phyloP scores from a whole-genome alignment of 2,888 invertebrate species.

The Andrena camellia region DNA sequence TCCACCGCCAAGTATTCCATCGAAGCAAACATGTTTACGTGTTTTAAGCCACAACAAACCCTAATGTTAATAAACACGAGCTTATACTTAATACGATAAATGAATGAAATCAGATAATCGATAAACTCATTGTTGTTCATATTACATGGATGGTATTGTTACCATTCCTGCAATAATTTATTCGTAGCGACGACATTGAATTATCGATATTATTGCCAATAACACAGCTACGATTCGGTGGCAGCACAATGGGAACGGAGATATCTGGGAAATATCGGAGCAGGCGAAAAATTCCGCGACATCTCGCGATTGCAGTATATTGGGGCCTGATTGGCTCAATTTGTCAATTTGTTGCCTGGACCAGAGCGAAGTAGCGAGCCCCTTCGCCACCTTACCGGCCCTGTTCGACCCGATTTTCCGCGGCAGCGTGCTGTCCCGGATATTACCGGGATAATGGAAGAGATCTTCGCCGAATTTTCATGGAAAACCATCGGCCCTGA shows the following conservation, averaged over 20 bases:
- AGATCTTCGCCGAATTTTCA: slow-evolving; percentile 60
- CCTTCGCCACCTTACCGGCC: background rate
- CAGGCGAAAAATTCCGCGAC: slow-evolving; percentile 51
- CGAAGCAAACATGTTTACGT: background rate
- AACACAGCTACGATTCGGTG: background rate
- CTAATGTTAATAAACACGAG: background rate
- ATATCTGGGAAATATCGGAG: slow-evolving; percentile 12
- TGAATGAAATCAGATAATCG: background rate
- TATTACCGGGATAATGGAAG: slow-evolving; percentile 70
- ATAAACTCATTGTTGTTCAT: background rate
- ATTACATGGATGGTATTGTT: background rate
- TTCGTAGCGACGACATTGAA: background rate
- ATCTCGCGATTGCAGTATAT: slow-evolving; percentile 63
- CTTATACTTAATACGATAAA: background rate
- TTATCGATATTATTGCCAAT: background rate
- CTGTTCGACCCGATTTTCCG: slow-evolving; percentile 63
- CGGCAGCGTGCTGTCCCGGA: slow-evolving; percentile 60
- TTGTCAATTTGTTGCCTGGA: slow-evolving; percentile 67
- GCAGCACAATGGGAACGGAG: background rate
- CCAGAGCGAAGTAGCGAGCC: slow-evolving; percentile 23
- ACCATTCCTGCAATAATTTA: background rate
- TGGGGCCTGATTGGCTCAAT: slow-evolving; percentile 69
- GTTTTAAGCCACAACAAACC: background rate
- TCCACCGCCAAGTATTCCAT: background rate
- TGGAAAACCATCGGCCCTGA: slow-evolving; percentile 50